phyloP scores from a whole-genome alignment of 2,797 vertebrate genomes.

The Cetoscarus ocellatus region DNA sequence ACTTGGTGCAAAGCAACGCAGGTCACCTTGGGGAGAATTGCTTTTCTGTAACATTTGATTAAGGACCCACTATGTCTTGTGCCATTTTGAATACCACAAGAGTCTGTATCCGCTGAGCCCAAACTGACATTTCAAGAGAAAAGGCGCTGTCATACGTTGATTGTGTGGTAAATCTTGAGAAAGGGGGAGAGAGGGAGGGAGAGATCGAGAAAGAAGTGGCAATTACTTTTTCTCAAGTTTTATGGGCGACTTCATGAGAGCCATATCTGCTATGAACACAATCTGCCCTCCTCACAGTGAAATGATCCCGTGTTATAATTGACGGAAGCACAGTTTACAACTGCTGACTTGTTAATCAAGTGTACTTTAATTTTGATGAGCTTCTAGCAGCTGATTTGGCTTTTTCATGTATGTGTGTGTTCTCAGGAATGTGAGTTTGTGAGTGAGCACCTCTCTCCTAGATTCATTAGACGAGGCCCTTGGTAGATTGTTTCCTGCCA shows the following conservation, averaged over 20 bases:
- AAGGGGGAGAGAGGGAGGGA: not conserved
- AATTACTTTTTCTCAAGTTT: constrained; percentile 46
- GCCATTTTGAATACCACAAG: constrained; percentile 79
- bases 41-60: constrained; percentile 85
- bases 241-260: constrained; percentile 38
- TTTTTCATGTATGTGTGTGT: not conserved
- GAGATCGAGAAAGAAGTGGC: not conserved
- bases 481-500: constrained; percentile 56
- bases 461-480: constrained; percentile 50
- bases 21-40: constrained; percentile 86
- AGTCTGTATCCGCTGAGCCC: constrained; percentile 54
- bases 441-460: constrained; percentile 13
- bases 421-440: not conserved
- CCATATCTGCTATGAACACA: constrained; percentile 34
- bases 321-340: constrained; percentile 17
- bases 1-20: constrained; percentile 65
- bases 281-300: constrained; percentile 19
- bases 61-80: constrained; percentile 80
- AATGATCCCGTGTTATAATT: constrained; percentile 40
- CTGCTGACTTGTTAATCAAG: constrained; percentile 31
- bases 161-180: constrained; percentile 65
- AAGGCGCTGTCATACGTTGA: constrained; percentile 65
- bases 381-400: constrained; percentile 39
- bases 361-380: constrained; percentile 44
- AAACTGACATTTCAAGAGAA: constrained; percentile 65